These are phyloP conservation scores for Odontamblyopus lacepedii DNA, from an alignment of 2,797 vertebrate species.

Conservation along the genomic window DNA sequence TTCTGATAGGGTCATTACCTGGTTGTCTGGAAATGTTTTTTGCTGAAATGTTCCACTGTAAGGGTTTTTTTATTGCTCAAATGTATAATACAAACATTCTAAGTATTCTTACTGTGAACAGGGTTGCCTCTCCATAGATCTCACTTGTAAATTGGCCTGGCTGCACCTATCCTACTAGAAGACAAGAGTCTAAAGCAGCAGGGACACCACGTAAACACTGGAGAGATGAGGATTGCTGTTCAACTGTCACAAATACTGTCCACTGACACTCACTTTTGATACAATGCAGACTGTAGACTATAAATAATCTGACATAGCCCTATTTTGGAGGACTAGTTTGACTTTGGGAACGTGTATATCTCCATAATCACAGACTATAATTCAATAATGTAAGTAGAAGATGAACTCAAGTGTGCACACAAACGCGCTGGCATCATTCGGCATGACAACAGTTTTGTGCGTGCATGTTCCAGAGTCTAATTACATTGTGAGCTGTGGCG, in stretches of 20 bases:
- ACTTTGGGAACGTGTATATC: constrained; percentile 39
- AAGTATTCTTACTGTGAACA: too few relatives aligned
- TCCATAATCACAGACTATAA: constrained; percentile 40
- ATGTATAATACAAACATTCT: too few relatives aligned
- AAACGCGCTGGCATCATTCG: constrained; percentile 36
- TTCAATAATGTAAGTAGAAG: constrained; percentile 40
- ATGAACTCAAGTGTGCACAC: constrained; percentile 20
- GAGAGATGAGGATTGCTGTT: too few relatives aligned
- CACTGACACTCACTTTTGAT: background rate
- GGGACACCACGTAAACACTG: too few relatives aligned
- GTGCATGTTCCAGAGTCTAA: constrained; percentile 70
- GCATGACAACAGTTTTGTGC: constrained; percentile 55
- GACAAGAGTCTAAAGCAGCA: too few relatives aligned
- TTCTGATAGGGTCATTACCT: too few relatives aligned
- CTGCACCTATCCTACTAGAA: too few relatives aligned
- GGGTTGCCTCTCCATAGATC: too few relatives aligned
- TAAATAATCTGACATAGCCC: background rate
- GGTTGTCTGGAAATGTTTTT: too few relatives aligned
- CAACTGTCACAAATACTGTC: background rate
- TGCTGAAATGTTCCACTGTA: too few relatives aligned
- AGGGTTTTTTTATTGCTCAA: too few relatives aligned
- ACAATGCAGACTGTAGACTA: background rate
- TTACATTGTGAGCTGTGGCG: constrained; percentile 71
- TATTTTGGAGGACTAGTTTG: constrained; percentile 34
- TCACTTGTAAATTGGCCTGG: too few relatives aligned